Conservation (phyloP, 2,113 vertebrate genomes). For the Apodemus speciosus region DNA sequence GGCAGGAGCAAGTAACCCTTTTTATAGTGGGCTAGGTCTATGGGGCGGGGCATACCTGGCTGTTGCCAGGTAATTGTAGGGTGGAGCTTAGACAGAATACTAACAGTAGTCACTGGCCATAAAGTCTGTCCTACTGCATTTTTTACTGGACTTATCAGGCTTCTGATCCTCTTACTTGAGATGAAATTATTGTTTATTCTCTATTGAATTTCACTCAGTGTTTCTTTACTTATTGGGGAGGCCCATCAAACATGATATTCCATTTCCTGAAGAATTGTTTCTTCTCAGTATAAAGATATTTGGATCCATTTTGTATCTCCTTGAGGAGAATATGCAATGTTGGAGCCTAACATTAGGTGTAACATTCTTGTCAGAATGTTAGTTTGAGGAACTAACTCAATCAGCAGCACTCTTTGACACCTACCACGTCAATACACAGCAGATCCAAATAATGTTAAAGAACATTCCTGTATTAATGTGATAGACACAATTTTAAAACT, state of each 20-base stretch:
- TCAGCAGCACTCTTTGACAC: neutral
- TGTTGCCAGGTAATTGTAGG: no score
- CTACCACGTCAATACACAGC: neutral
- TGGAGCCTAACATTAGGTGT: neutral
- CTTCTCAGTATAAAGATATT: neutral
- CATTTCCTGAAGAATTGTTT: slow-evolving; percentile 7
- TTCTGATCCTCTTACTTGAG: neutral
- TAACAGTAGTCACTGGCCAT: neutral
- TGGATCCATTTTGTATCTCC: neutral
- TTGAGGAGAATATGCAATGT: neutral
- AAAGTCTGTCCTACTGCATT: neutral
- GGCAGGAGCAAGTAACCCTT: no score
- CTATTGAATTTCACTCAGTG: neutral
- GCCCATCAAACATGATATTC: neutral
- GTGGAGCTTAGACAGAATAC: no score
- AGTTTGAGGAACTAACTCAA: neutral
- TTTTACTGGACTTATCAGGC: neutral
- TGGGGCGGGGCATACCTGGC: no score
- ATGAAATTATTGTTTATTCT: neutral
- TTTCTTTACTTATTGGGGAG: neutral
- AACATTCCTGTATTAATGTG: slow-evolving; percentile 23
- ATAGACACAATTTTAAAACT: neutral
- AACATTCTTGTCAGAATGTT: neutral
- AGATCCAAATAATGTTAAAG: neutral
- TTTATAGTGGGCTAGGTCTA: no score